These are phyloP conservation scores for Sarcophilus harrisii DNA, from an alignment of 2,797 vertebrate genomes.

Conservation along the genomic window DNA sequence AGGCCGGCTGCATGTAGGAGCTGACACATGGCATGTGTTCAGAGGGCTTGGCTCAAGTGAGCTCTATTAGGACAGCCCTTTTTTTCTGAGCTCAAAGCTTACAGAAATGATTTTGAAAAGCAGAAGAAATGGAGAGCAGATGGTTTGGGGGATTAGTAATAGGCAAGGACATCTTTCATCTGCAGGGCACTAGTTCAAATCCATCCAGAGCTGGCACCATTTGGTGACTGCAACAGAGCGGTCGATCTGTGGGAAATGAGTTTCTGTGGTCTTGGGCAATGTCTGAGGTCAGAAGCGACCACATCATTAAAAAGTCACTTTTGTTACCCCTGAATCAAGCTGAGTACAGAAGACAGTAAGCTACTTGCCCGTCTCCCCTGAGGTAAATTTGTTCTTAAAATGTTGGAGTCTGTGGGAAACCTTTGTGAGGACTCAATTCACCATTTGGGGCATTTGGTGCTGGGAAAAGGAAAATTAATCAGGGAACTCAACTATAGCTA, in stretches of 20 bases:
- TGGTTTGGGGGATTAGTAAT: conserved; percentile 5
- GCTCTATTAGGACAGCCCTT: not conserved
- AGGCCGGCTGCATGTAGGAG: not conserved
- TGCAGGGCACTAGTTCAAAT: not conserved
- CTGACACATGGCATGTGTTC: not conserved
- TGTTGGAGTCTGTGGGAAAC: accelerated
- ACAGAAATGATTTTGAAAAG: conserved; percentile 40
- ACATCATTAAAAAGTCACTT: not conserved
- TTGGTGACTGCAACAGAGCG: not conserved
- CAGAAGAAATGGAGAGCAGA: conserved; percentile 16
- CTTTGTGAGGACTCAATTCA: not conserved
- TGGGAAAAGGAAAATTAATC: too few species aligned
- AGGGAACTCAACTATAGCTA: not conserved
- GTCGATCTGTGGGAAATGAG: not conserved
- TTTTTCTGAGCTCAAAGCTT: not conserved
- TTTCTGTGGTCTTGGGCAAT: not conserved
- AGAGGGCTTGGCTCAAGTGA: not conserved
- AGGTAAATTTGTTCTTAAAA: not conserved
- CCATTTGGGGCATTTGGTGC: not conserved
- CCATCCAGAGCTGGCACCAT: not conserved
- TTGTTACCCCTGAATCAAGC: not conserved
- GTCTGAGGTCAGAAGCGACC: not conserved
- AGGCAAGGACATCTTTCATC: not conserved
- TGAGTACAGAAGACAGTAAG: not conserved
- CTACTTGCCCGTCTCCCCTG: conserved; percentile 20